Conservation (phyloP, 2,888 invertebrate genomes). For the Drosophila engyochracea region DNA sequence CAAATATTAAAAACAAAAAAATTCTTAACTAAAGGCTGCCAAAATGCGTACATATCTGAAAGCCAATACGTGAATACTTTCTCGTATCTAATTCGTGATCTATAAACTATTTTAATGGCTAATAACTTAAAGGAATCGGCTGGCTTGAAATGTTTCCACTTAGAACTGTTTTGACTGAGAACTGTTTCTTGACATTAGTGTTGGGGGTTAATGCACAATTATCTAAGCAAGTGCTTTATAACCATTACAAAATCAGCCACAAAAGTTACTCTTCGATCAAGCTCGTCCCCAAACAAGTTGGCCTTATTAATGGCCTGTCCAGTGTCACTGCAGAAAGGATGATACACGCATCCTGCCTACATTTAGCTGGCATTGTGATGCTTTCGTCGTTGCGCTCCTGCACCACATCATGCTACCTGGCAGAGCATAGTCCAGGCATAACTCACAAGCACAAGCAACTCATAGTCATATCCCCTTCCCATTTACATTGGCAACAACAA, state of each 20-base stretch:
- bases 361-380: constrained; percentile 1
- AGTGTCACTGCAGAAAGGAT: constrained; percentile 25
- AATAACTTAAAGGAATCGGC: neutral
- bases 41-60: neutral
- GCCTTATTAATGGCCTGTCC: constrained; percentile 46
- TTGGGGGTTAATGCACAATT: constrained; percentile 1
- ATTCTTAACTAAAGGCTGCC: neutral
- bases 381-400: neutral
- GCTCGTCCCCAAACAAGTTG: neutral
- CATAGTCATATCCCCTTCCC: constrained; percentile 21
- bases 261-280: neutral
- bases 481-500: constrained; percentile 16
- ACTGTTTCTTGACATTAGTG: neutral
- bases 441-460: constrained; percentile 25
- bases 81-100: neutral
- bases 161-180: neutral
- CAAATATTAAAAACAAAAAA: neutral
- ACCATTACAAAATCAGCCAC: neutral
- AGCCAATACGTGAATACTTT: neutral
- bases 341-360: constrained; percentile 26
- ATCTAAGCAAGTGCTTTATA: neutral
- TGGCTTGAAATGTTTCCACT: neutral
- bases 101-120: neutral
- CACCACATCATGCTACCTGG: neutral
- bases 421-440: constrained; percentile 27